Conservation (phyloP, 2,113 vertebrate species). For the crab-eating macaque (Macaca fascicularis) region T2T-MFA8v1.1 NC_088381.1:167307001-167307500, state of each 20-base stretch:
- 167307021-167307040: not conserved
- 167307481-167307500: not conserved
- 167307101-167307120: not conserved
- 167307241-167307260: not conserved
- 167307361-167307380: not conserved
- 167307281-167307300: rapidly evolving
- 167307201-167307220: rapidly evolving
- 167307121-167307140: not conserved
- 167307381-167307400: not conserved
- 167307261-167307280: not conserved
- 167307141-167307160: not conserved
- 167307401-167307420: not conserved
- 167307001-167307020: not conserved
- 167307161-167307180: not conserved
- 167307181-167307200: rapidly evolving
- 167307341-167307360: not conserved
- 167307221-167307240: not conserved
- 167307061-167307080: not conserved
- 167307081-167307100: not conserved
- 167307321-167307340: rapidly evolving
- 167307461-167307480: not conserved
- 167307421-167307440: not conserved
- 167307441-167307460: not conserved
- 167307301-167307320: not conserved
- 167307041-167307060: not conserved